Evolutionary conservation across 2,797 vertebrate genomes (phyloP).

Genomic region (Cryptoblepharus egeriae): DNA sequence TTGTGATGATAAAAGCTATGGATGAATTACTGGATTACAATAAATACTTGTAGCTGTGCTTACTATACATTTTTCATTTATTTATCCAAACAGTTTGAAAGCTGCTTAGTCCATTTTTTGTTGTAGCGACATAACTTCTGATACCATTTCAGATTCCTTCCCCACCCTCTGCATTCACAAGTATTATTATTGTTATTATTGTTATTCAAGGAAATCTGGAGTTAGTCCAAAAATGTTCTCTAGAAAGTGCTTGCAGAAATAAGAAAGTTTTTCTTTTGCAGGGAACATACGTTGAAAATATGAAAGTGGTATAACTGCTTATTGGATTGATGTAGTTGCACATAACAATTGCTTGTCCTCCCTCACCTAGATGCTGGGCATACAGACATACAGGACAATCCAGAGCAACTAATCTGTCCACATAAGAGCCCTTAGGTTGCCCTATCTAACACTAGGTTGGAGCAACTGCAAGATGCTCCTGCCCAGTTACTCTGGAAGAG

Average conservation of each 20-base stretch:
- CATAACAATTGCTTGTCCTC: neutral
- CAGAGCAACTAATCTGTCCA: too few species aligned
- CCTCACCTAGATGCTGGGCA: neutral
- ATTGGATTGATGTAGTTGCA: too few species aligned
- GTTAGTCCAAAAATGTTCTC: neutral
- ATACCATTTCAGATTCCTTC: slow-evolving; percentile 12
- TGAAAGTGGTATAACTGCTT: neutral
- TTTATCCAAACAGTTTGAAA: slow-evolving; percentile 22
- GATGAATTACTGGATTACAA: neutral
- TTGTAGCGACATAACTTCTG: slow-evolving; percentile 44
- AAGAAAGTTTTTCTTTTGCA: neutral
- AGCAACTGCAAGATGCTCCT: too few species aligned
- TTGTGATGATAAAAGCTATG: slow-evolving; percentile 24
- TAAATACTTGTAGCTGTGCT: neutral
- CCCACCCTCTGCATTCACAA: neutral
- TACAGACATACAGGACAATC: too few species aligned
- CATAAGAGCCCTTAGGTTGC: too few species aligned
- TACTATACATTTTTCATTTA: slow-evolving; percentile 9
- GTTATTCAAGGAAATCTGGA: neutral
- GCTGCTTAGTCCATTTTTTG: slow-evolving; percentile 31
- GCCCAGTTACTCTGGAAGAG: too few species aligned
- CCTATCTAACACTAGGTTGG: too few species aligned
- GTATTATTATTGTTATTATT: neutral
- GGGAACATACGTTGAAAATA: neutral
- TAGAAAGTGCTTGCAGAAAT: neutral